phyloP scores from a whole-genome alignment of 2,797 vertebrate species.

The Neosilurus mollespiculum region DNA sequence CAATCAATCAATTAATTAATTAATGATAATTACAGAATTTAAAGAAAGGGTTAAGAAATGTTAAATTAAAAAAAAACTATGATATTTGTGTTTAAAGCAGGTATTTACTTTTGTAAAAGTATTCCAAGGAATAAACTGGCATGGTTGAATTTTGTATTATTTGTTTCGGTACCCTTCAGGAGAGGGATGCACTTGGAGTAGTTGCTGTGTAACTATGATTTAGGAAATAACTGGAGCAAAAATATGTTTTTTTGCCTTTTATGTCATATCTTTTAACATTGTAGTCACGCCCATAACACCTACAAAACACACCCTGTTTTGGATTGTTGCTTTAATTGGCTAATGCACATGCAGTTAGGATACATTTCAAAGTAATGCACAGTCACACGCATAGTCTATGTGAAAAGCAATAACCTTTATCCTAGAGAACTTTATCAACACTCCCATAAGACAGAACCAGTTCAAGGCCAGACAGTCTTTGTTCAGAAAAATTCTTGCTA shows the following conservation, averaged over 20 bases:
- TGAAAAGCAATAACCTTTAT: slow-evolving; percentile 14
- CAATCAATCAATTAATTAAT: too few species aligned
- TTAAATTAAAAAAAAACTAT: not conserved
- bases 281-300: not conserved
- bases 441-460: slow-evolving; percentile 39
- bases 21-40: not conserved
- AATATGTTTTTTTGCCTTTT: not conserved
- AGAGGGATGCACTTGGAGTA: not conserved
- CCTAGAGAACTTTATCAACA: slow-evolving; percentile 11
- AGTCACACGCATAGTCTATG: slow-evolving; percentile 10
- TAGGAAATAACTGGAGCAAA: not conserved
- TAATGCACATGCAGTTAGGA: not conserved
- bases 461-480: slow-evolving; percentile 62
- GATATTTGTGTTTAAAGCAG: not conserved
- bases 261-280: not conserved
- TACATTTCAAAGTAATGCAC: slow-evolving; percentile 17
- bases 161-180: not conserved
- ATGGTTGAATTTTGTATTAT: not conserved
- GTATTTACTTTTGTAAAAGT: too few species aligned
- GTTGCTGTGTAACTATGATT: not conserved
- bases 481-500: slow-evolving; percentile 3
- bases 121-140: not conserved
- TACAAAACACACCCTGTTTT: slow-evolving; percentile 17
- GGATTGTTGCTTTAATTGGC: slow-evolving; percentile 1
- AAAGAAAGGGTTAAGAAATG: not conserved